A percentile compares a stretch with the other conserved stretches of the same genome.
Conservation (phyloP, 2,113 vertebrate species). For the Pachycephala philippinensis region DNA sequence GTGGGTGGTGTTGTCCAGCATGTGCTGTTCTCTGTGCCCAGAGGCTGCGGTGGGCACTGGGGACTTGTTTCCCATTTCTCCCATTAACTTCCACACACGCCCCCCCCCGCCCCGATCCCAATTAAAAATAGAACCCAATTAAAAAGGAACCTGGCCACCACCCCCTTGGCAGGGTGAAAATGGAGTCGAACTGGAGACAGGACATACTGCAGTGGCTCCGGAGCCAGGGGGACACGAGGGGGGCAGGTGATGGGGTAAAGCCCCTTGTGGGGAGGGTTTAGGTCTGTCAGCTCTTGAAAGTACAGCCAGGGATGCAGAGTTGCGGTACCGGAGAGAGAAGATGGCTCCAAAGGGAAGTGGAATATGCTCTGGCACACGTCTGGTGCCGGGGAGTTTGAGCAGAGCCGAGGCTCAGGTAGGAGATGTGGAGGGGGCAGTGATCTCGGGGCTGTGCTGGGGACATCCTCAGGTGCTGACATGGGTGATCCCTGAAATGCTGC, state of each 20-base stretch:
- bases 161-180: neutral
- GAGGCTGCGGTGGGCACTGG: neutral
- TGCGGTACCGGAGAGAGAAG: neutral
- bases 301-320: fast-evolving
- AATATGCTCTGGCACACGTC: neutral
- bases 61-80: neutral
- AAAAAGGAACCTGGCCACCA: neutral
- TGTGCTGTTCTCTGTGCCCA: neutral
- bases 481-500: neutral
- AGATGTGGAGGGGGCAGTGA: neutral
- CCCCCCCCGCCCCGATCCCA: neutral
- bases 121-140: conserved; percentile 10
- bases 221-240: fast-evolving
- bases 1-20: neutral
- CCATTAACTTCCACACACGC: neutral
- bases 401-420: neutral
- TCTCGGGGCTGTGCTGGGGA: neutral
- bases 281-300: neutral
- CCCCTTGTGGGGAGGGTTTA: neutral
- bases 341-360: neutral
- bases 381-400: fast-evolving
- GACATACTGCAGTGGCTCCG: fast-evolving
- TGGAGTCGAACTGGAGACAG: neutral
- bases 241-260: neutral
- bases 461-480: neutral